Evolutionary conservation across 2,888 invertebrate species (phyloP), one percentile per base, ranked within the genome.

Genomic region (Zonitis immaculata): DNA sequence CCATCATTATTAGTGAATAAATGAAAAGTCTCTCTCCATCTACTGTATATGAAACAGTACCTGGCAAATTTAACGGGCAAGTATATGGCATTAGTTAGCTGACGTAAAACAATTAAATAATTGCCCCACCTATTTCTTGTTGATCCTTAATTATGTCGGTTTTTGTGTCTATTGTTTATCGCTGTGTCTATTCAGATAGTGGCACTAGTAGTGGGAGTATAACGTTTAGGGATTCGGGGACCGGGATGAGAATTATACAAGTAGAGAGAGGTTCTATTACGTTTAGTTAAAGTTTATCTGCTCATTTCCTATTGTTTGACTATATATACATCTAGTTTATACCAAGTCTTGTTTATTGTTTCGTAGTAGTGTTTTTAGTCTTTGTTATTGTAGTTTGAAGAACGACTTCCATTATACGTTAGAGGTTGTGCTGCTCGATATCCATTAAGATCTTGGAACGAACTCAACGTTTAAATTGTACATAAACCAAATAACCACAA

Each of bases 41-140:
- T 22, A 22, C 11, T 18, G 9, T n/a, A 1, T 2, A n/a, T 16
- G 6, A 20, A 20, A 39, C 3, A 11, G 20, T 39, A 39, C 20
- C 18, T 39, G 39, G 16, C 16, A 16, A 39, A 39, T 20, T 20
- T n/a, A n/a, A n/a, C n/a, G n/a, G n/a, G n/a, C 20, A 1, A 39
- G 20, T 16, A 6, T 44, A 45, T 45, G 44, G 43, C 27, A 44
- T 27, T 54, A 42, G 28, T 51, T 54, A 45, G 44, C 51, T 54
- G 60, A 66, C 66, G 66, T 64, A 66, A n/a, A n/a, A 71, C 71
- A 71, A 72, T 72, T 70, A 70, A 70, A 71, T 73, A 72, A 73
- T 73, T 71, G 72, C 73, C 68, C 71, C 73, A 71, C 73, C 73
- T 71, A 67, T 73, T 73, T 63, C 71, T 58, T 72, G 73, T 68